Percentiles rank a stretch among this genome's conserved stretches.
phyloP scores from a whole-genome alignment of 35 echinoderm and acorn worm species.

The Heliocidaris tuberculata region DNA sequence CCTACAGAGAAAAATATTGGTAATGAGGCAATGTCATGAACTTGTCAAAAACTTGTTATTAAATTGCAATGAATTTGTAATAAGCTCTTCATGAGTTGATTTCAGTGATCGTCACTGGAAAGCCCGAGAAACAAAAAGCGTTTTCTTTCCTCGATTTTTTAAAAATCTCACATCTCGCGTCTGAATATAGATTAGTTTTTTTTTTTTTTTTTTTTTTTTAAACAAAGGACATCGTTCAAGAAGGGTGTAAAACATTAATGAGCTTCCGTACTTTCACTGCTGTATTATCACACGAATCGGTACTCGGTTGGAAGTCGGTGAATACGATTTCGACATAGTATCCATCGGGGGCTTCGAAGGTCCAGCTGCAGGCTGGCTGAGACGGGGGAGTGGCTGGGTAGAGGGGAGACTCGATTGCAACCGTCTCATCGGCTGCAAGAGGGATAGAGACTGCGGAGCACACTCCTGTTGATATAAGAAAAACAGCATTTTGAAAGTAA shows the following conservation, averaged over 20 bases:
- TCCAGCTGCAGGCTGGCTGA: constrained; percentile 36
- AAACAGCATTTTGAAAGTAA: background rate
- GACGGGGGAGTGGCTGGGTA: constrained; percentile 36
- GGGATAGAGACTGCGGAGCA: constrained; percentile 30
- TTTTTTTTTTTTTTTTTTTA: background rate
- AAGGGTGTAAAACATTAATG: background rate
- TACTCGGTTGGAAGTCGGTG: constrained; percentile 1
- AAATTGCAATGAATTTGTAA: too few species aligned
- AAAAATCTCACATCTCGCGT: too few species aligned
- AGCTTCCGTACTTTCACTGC: background rate
- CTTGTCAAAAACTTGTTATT: too few species aligned
- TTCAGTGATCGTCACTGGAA: too few species aligned
- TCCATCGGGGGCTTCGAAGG: background rate
- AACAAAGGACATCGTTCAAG: too few species aligned
- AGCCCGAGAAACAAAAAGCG: too few species aligned
- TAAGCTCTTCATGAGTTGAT: too few species aligned
- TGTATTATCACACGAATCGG: constrained; percentile 26
- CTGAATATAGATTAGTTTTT: background rate
- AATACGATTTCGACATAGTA: constrained; percentile 31
- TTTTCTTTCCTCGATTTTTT: too few species aligned
- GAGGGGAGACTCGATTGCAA: constrained; percentile 24
- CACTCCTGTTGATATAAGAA: background rate
- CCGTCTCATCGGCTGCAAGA: background rate
- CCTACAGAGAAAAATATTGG: background rate
- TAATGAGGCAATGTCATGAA: too few species aligned